phyloP scores from a whole-genome alignment of 2,888 invertebrate species.

The Noctua fimbriata region DNA sequence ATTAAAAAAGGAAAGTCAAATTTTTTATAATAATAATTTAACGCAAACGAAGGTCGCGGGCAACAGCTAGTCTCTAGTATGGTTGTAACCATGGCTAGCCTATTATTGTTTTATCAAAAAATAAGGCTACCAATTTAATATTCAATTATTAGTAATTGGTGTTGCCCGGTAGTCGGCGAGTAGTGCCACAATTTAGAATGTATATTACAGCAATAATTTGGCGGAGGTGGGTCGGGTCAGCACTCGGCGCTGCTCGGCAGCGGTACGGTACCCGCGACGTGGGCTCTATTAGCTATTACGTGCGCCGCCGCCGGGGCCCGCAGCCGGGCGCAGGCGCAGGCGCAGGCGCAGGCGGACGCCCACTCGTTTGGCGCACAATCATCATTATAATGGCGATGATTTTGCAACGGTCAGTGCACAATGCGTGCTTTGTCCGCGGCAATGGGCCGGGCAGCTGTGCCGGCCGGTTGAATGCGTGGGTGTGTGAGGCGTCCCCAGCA shows the following conservation, averaged over 20 bases:
- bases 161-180: conserved; percentile 60
- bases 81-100: neutral
- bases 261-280: conserved; percentile 39
- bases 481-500: conserved; percentile 11
- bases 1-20: no score
- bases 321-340: neutral
- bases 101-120: conserved; percentile 53
- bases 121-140: conserved; percentile 51
- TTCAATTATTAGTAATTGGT: conserved; percentile 62
- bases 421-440: conserved; percentile 56
- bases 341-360: conserved; percentile 38
- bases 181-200: conserved; percentile 53
- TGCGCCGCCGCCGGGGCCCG: conserved; percentile 22
- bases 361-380: conserved; percentile 55
- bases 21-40: no score
- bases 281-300: conserved; percentile 45
- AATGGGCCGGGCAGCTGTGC: conserved; percentile 66
- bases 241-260: neutral
- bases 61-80: neutral
- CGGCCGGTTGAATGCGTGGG: conserved; percentile 35
- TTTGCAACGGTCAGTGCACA: conserved; percentile 69
- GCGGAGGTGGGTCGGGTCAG: conserved; percentile 41
- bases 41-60: no score
- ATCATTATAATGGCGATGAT: conserved; percentile 51
- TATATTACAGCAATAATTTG: conserved; percentile 59